phyloP scores from a whole-genome alignment of 2,113 vertebrate species.

The Eudyptes chrysolophus region DNA sequence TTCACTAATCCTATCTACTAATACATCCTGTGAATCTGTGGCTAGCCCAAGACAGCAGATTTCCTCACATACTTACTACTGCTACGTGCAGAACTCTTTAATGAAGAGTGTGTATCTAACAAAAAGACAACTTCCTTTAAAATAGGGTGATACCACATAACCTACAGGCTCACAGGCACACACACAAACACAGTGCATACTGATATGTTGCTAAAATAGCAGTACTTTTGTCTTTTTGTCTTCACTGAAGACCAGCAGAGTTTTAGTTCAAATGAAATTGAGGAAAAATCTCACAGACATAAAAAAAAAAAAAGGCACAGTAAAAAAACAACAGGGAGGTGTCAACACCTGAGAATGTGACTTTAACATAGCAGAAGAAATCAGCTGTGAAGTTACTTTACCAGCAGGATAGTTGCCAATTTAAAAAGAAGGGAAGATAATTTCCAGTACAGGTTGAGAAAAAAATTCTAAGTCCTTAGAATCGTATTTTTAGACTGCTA shows the following conservation, averaged over 20 bases:
- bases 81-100: not conserved
- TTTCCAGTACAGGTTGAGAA: not conserved
- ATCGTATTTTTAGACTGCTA: not conserved
- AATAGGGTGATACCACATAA: not conserved
- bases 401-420: not conserved
- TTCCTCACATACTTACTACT: constrained; percentile 6
- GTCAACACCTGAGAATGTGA: not conserved
- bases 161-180: not conserved
- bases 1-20: constrained; percentile 71
- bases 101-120: not conserved
- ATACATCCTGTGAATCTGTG: constrained; percentile 21
- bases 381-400: not conserved
- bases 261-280: not conserved
- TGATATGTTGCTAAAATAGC: not conserved
- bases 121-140: not conserved
- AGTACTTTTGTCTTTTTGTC: not conserved
- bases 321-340: not conserved
- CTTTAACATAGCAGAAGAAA: not conserved
- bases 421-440: not conserved
- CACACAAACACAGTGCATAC: not conserved
- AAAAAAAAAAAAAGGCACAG: not conserved
- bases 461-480: not conserved
- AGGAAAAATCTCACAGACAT: not conserved
- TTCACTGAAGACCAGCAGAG: not conserved
- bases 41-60: not conserved